These are phyloP conservation scores for Oncorhynchus clarkii DNA, from an alignment of 2,113 vertebrate species.

Conservation along the genomic window DNA sequence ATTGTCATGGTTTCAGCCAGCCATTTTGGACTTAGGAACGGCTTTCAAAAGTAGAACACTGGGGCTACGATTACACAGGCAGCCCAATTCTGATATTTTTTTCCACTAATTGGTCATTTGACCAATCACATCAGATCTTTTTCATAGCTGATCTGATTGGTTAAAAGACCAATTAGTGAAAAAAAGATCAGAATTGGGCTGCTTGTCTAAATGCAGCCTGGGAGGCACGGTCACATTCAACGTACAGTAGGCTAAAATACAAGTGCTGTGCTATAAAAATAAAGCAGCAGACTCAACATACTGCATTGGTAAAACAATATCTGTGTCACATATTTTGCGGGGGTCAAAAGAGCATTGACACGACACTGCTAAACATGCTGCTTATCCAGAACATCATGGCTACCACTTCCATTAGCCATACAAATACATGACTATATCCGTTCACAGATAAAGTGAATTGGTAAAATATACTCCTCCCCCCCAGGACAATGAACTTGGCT, in stretches of 20 bases:
- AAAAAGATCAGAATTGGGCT: too few species aligned
- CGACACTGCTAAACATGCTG: constrained; percentile 44
- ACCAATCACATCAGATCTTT: too few species aligned
- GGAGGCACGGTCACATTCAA: neutral
- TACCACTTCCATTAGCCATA: constrained; percentile 25
- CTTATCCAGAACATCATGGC: constrained; percentile 44
- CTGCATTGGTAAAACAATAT: constrained; percentile 39
- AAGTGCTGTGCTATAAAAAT: neutral
- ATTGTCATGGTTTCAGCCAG: too few species aligned
- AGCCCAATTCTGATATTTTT: too few species aligned
- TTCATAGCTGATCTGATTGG: too few species aligned
- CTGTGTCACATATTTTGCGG: constrained; percentile 37
- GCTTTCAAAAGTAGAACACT: too few species aligned
- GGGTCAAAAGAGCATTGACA: constrained; percentile 42
- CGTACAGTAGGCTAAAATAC: neutral
- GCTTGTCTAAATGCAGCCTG: too few species aligned
- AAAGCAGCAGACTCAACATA: constrained; percentile 44
- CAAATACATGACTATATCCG: neutral
- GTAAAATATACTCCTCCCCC: neutral
- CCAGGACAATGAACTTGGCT: too few species aligned
- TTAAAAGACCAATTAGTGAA: too few species aligned
- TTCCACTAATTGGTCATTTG: too few species aligned
- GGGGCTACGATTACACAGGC: too few species aligned
- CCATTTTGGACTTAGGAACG: too few species aligned
- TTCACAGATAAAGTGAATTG: neutral